These are phyloP conservation scores for Melanerpes aurifrons DNA, from an alignment of 2,113 vertebrate species.

Conservation along the genomic window DNA sequence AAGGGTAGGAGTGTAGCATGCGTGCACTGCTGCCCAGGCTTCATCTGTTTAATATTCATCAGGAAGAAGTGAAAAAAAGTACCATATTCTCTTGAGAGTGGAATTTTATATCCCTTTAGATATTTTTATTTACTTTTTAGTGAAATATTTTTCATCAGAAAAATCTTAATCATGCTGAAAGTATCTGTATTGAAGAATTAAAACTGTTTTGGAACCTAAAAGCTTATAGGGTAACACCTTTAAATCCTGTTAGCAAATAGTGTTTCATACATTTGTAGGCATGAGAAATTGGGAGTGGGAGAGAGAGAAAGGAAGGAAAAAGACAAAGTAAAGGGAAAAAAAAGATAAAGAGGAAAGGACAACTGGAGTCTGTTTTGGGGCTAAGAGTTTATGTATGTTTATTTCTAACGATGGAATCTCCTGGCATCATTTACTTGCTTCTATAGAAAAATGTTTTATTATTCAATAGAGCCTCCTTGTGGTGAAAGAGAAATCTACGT, in stretches of 20 bases:
- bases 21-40: not conserved
- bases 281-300: not conserved
- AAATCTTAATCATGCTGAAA: not conserved
- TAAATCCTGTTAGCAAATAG: not conserved
- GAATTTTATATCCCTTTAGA: not conserved
- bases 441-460: not conserved
- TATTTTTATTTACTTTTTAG: not conserved
- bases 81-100: not conserved
- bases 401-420: rapidly evolving
- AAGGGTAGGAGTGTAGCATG: not conserved
- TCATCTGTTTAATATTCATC: not conserved
- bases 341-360: not conserved
- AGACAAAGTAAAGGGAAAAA: not conserved
- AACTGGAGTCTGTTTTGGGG: not conserved
- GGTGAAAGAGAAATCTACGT: not conserved
- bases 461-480: constrained; percentile 23
- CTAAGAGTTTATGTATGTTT: not conserved
- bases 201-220: not conserved
- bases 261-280: not conserved
- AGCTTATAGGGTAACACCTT: not conserved
- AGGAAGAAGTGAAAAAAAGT: not conserved
- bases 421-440: not conserved
- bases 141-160: not conserved
- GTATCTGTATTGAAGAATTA: not conserved
- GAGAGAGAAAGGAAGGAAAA: not conserved